Base-by-base conservation (phyloP, 1,140 invertebrate species). In the Drosophila tristis region DNA sequence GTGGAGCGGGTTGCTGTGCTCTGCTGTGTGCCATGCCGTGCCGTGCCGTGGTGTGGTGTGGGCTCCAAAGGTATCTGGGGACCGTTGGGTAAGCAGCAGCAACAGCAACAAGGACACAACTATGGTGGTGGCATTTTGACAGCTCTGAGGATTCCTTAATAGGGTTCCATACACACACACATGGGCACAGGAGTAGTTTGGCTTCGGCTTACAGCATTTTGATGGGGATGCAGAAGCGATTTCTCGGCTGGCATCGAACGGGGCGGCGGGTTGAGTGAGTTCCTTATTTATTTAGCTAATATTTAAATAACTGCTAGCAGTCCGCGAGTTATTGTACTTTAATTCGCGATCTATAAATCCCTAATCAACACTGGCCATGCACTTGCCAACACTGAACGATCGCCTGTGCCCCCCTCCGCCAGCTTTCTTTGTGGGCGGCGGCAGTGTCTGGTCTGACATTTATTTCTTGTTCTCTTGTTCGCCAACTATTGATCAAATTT, bases 401-500 rank as follows among this genome's bases (percentile, higher is more conserved):
- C 64, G 48, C 47, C 49, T 39, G 47, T 20, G 20, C 20, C 20
- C 20, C 20, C 29, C 44, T 2, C 20, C 20, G 1, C 29, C 44
- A 57, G 57, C 45, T 75, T 66, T 75, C 25, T 55, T 73, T 11
- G 9, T 35, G 20, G 20, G 20, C 11, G 23, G 43, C 61, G 57
- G 66, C 66, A 25, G 35, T 65, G 53, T 9, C 20, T 20, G 20
- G 31, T 70, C 66, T 68, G 66, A 70, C 66, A 70, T 74, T 79
- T 60, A 62, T 74, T 72, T 72, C 66, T 44, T 63, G 68, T 20
- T 20, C 20, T 20, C 56, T 66, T 57, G 20, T 20, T 1, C 20
- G 35, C 62, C 78, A 80, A 90, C 80, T 89, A 89, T 89, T 84
- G 84, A 84, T 87, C 78, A 80, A 89, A 89, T 89, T 89, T 89